These are phyloP conservation scores for Alethe castanea DNA, from an alignment of 2,113 vertebrate species.

Conservation along the genomic window DNA sequence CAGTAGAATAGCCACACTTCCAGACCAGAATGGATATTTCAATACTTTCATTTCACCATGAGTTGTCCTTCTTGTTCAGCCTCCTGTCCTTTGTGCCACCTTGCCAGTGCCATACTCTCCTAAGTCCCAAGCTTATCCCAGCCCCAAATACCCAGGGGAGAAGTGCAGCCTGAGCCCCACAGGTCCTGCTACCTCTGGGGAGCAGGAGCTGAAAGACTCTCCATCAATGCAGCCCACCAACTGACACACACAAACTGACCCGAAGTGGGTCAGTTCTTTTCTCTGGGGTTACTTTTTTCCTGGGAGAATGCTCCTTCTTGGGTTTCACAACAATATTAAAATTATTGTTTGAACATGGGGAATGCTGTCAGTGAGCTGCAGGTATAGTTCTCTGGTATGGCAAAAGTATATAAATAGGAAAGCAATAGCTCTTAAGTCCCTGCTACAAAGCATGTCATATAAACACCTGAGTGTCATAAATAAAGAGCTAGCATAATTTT, in stretches of 20 bases:
- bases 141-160: neutral
- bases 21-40: neutral
- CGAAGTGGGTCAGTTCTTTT: neutral
- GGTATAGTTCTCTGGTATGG: neutral
- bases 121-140: neutral
- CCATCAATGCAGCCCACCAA: neutral
- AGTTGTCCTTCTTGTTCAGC: neutral
- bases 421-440: neutral
- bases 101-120: neutral
- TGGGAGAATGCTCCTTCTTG: neutral
- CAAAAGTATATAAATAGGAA: neutral
- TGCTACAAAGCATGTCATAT: neutral
- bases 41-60: neutral
- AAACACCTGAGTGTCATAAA: neutral
- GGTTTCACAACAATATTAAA: neutral
- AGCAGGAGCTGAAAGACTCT: neutral
- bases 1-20: neutral
- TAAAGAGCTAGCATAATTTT: neutral
- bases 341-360: fast-evolving
- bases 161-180: neutral
- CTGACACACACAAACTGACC: neutral
- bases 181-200: neutral
- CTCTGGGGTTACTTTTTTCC: neutral
- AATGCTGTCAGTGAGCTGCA: neutral
- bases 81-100: neutral